These are phyloP conservation scores for Diarsia rubi DNA, from an alignment of 2,888 invertebrate genomes.

Conservation along the genomic window DNA sequence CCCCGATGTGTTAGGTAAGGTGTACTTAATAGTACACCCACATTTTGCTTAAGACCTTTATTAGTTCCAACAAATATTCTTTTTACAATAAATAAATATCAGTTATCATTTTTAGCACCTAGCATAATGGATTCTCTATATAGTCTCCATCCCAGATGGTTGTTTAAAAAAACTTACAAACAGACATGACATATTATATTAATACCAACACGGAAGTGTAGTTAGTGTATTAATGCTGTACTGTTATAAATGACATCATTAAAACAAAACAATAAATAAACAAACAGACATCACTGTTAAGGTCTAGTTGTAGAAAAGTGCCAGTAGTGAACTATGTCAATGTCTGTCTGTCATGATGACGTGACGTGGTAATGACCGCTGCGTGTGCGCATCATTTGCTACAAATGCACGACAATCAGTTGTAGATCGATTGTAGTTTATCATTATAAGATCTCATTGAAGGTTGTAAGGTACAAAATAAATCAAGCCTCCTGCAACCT, in stretches of 20 bases:
- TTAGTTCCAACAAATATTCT: neutral
- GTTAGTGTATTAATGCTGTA: neutral
- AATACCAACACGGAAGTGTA: neutral
- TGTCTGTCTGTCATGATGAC: constrained; percentile 49
- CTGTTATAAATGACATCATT: neutral
- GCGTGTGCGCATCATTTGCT: constrained; percentile 66
- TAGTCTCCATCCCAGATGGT: neutral
- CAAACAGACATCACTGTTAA: constrained; percentile 34
- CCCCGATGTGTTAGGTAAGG: too few species aligned
- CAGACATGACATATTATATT: too few species aligned
- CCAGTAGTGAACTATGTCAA: constrained; percentile 55
- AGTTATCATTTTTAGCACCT: neutral
- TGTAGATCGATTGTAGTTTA: constrained; percentile 38
- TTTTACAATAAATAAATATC: neutral
- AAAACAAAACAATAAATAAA: constrained; percentile 26
- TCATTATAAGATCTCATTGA: constrained; percentile 10
- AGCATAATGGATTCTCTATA: neutral
- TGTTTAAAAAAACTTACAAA: neutral
- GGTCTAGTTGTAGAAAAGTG: constrained; percentile 43
- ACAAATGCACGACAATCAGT: constrained; percentile 41
- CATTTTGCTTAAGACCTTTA: neutral
- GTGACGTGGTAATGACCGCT: constrained; percentile 49
- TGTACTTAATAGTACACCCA: too few species aligned
- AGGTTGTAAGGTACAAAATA: neutral
- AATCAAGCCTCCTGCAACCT: neutral